Conservation (phyloP, 2,888 invertebrate genomes). For the Drosophila mayaguana region DNA sequence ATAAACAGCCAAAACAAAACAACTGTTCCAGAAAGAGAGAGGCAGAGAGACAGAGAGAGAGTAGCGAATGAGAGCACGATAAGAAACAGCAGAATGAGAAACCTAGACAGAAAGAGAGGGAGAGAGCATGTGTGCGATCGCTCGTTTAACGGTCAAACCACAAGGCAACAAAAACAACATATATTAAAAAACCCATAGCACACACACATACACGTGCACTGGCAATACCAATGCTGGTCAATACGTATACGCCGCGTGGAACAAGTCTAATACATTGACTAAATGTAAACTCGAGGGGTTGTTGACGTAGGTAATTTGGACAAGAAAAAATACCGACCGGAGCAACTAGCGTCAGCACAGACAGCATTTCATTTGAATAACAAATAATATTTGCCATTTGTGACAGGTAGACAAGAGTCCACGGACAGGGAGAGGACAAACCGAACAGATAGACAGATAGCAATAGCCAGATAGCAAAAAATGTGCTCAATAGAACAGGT, state of each 20-base stretch:
- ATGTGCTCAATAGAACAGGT: constrained; percentile 15
- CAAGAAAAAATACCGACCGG: constrained; percentile 43
- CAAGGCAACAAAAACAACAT: constrained; percentile 38
- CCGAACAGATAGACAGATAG: not conserved
- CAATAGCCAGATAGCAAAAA: too few relatives aligned
- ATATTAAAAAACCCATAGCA: constrained; percentile 16
- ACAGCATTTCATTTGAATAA: constrained; percentile 71
- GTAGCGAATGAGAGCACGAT: constrained; percentile 20
- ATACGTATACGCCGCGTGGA: constrained; percentile 71
- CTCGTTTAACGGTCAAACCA: constrained; percentile 55
- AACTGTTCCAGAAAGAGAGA: constrained; percentile 12
- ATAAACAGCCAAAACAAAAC: constrained; percentile 37
- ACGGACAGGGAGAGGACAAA: constrained; percentile 31
- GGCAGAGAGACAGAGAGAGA: not conserved
- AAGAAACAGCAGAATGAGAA: constrained; percentile 14
- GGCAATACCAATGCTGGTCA: constrained; percentile 6
- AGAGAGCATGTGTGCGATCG: not conserved
- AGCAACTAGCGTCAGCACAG: constrained; percentile 62
- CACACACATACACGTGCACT: not conserved
- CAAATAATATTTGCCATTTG: constrained; percentile 56
- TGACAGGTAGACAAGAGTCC: constrained; percentile 14
- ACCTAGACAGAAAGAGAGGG: not conserved
- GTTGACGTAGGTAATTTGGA: constrained; percentile 72
- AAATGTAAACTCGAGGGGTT: constrained; percentile 70
- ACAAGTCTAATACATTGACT: constrained; percentile 68